Base-by-base conservation (phyloP, 2,888 invertebrate genomes). In the Creontiades dilutus region DNA sequence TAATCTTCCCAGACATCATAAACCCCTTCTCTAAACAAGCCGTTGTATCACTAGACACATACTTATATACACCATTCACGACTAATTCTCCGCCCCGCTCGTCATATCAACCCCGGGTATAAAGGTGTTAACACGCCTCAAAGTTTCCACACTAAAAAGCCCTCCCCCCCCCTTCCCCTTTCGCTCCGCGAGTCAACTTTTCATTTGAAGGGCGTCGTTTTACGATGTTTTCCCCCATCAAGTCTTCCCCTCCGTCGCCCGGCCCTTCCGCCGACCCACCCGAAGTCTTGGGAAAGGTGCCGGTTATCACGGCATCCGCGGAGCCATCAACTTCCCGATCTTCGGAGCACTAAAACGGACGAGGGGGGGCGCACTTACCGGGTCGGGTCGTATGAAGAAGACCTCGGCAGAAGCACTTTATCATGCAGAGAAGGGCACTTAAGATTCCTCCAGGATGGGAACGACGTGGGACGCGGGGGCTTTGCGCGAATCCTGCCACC, bases 401-500 rank as follows among this genome's bases (percentile, higher is more conserved):
- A 82, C 61, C n/a, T 61, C 48, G 37, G 75, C 14, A 28, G 27
- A 86, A 76, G 47, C 88, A 88, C 88, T 88, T 88, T 88, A 88
- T 88, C 88, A 88, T 88, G 88, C 88, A 61, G 88, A 86, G 86
- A 52, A 88, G 88, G 88, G 78, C 88, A 80, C 88, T 88, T 86
- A 86, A 86, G 86, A 86, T 86, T 86, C 86, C 86, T 47, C 19
- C 68, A 23, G 68, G 27, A 27, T 19, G 68, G 68, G 86, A 46
- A 2, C 13, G 75, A 27, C n/a, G 61, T 47, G 86, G 75, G 11
- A 48, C 28, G 76, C 47, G 52, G 55, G 78, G 88, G 88, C 78
- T 80, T 88, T 88, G 78, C 78, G 78, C 78, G 52, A 86, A n/a
- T 46, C 88, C 76, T 16, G 80, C 16, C 46, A 47, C 78, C 61